A percentile compares a stretch with the other conserved stretches of the same genome.
phyloP scores from a whole-genome alignment of 2,888 invertebrate genomes.

The Erebia palarica region DNA sequence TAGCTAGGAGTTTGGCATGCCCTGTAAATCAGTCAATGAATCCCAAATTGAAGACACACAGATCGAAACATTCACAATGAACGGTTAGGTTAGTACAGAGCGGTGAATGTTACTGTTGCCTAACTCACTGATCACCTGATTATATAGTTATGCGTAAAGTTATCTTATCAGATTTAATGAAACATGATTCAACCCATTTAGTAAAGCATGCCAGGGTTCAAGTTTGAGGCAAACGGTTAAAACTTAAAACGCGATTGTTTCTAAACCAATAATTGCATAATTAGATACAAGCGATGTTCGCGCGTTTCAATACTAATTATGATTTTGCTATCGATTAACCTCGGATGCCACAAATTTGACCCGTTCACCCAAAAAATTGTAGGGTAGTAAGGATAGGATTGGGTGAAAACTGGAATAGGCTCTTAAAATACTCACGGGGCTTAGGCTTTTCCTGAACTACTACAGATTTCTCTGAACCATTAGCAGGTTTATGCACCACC shows the following conservation, averaged over 20 bases:
- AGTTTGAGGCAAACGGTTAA: conserved; percentile 43
- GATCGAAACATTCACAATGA: conserved; percentile 67
- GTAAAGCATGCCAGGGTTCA: conserved; percentile 54
- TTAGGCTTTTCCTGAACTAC: conserved; percentile 70
- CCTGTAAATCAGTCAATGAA: conserved; percentile 82
- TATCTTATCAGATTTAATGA: conserved; percentile 66
- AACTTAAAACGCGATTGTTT: conserved; percentile 39
- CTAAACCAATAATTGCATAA: conserved; percentile 24
- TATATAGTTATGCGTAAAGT: conserved; percentile 51
- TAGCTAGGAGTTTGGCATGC: conserved; percentile 72
- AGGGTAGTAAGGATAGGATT: conserved; percentile 51
- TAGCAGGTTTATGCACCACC: conserved; percentile 73
- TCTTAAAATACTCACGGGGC: conserved; percentile 74
- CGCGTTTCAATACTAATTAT: conserved; percentile 21
- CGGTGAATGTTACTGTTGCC: conserved; percentile 59
- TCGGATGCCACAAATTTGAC: conserved; percentile 62
- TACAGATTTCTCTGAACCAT: conserved; percentile 69
- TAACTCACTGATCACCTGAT: conserved; percentile 55
- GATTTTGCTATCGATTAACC: conserved; percentile 43
- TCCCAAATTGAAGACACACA: conserved; percentile 81
- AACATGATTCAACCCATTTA: conserved; percentile 61
- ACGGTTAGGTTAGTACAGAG: conserved; percentile 57
- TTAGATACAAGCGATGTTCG: conserved; percentile 6
- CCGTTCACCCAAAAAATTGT: conserved; percentile 49
- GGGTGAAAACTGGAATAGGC: conserved; percentile 54